Percentiles rank a stretch among this genome's conserved stretches.
phyloP scores from a whole-genome alignment of 2,888 invertebrate species.

The Metellina segmentata region DNA sequence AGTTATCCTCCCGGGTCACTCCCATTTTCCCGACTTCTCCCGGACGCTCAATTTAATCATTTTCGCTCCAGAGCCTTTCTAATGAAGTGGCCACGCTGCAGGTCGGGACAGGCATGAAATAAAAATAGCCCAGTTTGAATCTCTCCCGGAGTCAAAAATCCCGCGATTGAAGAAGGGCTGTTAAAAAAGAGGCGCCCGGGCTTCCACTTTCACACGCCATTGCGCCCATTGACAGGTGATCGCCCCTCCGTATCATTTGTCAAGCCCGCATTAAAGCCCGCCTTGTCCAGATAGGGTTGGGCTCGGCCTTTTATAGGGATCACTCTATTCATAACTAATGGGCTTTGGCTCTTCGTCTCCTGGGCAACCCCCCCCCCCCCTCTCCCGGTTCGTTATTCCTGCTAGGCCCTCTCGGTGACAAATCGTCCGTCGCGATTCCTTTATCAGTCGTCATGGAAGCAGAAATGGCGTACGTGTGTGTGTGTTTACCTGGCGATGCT shows the following conservation, averaged over 20 bases:
- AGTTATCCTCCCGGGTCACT: neutral
- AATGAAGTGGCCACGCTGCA: constrained; percentile 50
- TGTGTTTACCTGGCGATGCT: constrained; percentile 31
- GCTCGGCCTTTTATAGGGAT: constrained; percentile 52
- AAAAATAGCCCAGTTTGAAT: constrained; percentile 38
- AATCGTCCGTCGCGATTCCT: constrained; percentile 45
- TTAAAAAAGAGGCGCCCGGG: constrained; percentile 25
- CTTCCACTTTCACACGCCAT: constrained; percentile 71
- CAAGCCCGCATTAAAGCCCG: constrained; percentile 64
- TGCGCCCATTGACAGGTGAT: constrained; percentile 67
- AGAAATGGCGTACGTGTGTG: constrained; percentile 26
- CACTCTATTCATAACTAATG: constrained; percentile 73
- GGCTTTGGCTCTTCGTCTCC: constrained; percentile 62
- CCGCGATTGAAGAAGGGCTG: neutral
- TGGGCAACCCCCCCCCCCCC: constrained; percentile 43
- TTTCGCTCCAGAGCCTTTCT: constrained; percentile 52
- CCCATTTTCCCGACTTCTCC: neutral
- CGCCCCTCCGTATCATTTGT: constrained; percentile 65
- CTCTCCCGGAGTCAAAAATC: constrained; percentile 15
- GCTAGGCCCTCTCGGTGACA: constrained; percentile 43
- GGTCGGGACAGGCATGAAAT: constrained; percentile 31
- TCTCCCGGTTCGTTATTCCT: constrained; percentile 37
- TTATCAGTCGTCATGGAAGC: constrained; percentile 46
- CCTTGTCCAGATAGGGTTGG: constrained; percentile 50
- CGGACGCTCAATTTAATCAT: constrained; percentile 61